A percentile compares a stretch with the other conserved stretches of the same genome.
These are phyloP conservation scores for Philereme vetulata DNA, from an alignment of 2,888 invertebrate genomes.

Conservation along the genomic window DNA sequence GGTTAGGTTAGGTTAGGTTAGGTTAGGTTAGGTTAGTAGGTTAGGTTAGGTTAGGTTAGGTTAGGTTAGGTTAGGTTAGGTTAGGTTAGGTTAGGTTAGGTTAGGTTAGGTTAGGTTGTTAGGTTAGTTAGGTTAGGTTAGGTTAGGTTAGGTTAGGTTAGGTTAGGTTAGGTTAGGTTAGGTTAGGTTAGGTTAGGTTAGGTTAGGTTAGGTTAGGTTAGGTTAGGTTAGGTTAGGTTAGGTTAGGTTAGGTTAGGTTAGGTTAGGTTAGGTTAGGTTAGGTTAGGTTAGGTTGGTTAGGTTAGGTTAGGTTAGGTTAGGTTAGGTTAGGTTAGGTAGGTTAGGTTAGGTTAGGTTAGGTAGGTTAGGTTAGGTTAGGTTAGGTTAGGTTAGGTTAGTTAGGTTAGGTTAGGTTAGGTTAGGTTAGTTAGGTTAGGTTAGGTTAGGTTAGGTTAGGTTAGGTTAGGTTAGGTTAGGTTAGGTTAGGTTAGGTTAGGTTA, in stretches of 20 bases:
- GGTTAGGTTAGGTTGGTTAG: no score
- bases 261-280: constrained; percentile 37
- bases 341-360: no score
- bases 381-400: constrained; percentile 32
- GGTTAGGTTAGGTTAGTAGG: no score
- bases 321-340: no score
- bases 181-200: constrained; percentile 26
- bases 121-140: constrained; percentile 26
- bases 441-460: no score
- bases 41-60: constrained; percentile 24
- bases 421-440: no score
- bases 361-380: no score
- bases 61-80: constrained; percentile 24
- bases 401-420: no score
- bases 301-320: constrained; percentile 36
- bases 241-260: constrained; percentile 36
- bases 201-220: constrained; percentile 37
- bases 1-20: constrained; percentile 29
- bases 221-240: constrained; percentile 37
- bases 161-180: constrained; percentile 26
- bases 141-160: constrained; percentile 25
- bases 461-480: no score
- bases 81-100: constrained; percentile 25
- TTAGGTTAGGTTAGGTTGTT: no score
- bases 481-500: no score